Percentiles rank a stretch among this genome's conserved stretches.
phyloP scores from a whole-genome alignment of 2,113 vertebrate genomes.

The Rattus rattus region DNA sequence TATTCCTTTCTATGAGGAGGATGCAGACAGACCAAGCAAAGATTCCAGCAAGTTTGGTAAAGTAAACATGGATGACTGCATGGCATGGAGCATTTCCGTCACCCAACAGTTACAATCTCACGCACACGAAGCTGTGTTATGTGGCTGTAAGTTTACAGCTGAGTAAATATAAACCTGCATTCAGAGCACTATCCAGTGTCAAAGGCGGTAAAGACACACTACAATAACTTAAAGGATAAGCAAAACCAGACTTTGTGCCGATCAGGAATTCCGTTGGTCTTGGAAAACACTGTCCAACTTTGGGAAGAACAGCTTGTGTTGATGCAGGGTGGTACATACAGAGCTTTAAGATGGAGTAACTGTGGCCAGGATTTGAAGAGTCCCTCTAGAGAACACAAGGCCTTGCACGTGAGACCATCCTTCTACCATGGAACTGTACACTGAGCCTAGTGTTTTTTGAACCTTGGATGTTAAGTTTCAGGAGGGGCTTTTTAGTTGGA shows the following conservation, averaged over 20 bases:
- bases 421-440: background rate
- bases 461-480: background rate
- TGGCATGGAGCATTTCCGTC: background rate
- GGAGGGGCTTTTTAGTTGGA: background rate
- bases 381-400: background rate
- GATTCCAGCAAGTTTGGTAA: background rate
- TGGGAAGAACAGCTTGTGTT: background rate
- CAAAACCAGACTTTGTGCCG: background rate
- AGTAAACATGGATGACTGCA: background rate
- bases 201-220: background rate
- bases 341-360: background rate
- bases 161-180: background rate
- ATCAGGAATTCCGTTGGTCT: background rate
- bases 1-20: background rate
- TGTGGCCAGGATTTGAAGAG: background rate
- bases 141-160: background rate
- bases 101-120: background rate
- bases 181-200: background rate
- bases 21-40: background rate
- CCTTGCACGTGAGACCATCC: background rate
- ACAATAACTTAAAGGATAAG: background rate
- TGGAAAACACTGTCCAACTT: background rate
- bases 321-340: background rate
- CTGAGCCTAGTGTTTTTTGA: background rate
- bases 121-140: background rate